Conservation (phyloP, 2,888 invertebrate species). For the Pseudococcus viburni region DNA sequence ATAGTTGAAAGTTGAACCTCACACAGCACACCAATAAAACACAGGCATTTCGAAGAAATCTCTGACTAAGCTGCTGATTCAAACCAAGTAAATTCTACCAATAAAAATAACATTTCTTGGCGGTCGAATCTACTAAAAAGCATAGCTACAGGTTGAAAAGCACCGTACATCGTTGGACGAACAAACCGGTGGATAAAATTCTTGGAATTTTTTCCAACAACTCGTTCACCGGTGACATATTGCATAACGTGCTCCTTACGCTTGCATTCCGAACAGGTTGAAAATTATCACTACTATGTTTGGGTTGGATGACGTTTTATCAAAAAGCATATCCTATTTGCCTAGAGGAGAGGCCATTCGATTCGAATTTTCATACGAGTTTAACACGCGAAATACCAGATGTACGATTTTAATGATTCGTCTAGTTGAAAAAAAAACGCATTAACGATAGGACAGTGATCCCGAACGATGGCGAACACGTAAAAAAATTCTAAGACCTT, state of each 20-base stretch:
- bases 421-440: background rate
- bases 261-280: background rate
- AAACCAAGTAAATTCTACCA: background rate
- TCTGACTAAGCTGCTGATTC: background rate
- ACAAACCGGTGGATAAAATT: slow-evolving; percentile 37
- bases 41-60: background rate
- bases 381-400: slow-evolving; percentile 36
- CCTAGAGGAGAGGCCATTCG: background rate
- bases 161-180: background rate
- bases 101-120: background rate
- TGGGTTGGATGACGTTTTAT: slow-evolving; percentile 18
- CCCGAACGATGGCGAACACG: background rate
- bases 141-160: background rate
- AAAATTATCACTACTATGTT: slow-evolving; percentile 11
- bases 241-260: slow-evolving; percentile 20
- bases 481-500: background rate
- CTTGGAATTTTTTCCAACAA: slow-evolving; percentile 38
- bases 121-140: background rate
- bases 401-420: slow-evolving; percentile 13
- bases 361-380: background rate
- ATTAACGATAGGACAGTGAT: slow-evolving; percentile 23
- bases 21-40: background rate
- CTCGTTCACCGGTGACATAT: slow-evolving; percentile 30
- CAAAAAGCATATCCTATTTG: background rate
- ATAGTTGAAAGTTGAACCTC: background rate